Evolutionary conservation across 1,140 invertebrate genomes (phyloP), one percentile per base, ranked within the genome.

Genomic region (Ceratosolen solmsi): DNA sequence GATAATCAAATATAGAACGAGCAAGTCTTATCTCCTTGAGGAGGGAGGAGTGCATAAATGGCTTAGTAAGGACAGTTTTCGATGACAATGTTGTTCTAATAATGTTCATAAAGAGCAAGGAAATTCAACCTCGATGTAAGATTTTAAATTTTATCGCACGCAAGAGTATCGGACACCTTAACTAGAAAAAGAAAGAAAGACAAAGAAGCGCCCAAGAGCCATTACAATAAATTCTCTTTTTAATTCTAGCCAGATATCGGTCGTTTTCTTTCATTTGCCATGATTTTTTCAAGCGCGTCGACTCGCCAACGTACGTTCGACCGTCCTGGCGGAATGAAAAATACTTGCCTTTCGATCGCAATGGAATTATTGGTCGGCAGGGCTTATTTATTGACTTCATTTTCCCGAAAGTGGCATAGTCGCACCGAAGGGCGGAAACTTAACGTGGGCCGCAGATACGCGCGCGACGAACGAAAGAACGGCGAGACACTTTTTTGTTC

Each of bases 361-460:
- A 84, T 85, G 88, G 86, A 90, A 91, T 90, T 91, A 90, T 90
- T 90, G 89, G 86, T 86, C 88, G 86, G 83, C 85, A 85, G 86
- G 83, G 86, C 86, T 91, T 91, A 91, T 91, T 91, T 91, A 91
- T 90, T 87, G 89, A 84, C 84, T 91, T 90, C 88, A 90, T 90
- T 90, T 89, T 87, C 85, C 86, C 85, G 46, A 25, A 51, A 54
- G 41, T 27, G 56, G 25, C 56, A 54, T n/a, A 46, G 51, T 73
- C 73, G 77, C 80, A 58, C 27, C 13, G 13, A 75, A 78, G 65
- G 46, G 58, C 58, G 46, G 36, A 73, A 41, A 56, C 72, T 30
- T 33, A 15, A 38, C 63, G 63, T 0, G 9, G 13, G 8, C 1
- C 22, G 17, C 27, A 38, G 2, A 36, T 36, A 22, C 30, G 17